Percentiles rank a stretch among this genome's conserved stretches.
Conservation (phyloP, 2,113 vertebrate species). For the Megaptera novaeangliae region DNA sequence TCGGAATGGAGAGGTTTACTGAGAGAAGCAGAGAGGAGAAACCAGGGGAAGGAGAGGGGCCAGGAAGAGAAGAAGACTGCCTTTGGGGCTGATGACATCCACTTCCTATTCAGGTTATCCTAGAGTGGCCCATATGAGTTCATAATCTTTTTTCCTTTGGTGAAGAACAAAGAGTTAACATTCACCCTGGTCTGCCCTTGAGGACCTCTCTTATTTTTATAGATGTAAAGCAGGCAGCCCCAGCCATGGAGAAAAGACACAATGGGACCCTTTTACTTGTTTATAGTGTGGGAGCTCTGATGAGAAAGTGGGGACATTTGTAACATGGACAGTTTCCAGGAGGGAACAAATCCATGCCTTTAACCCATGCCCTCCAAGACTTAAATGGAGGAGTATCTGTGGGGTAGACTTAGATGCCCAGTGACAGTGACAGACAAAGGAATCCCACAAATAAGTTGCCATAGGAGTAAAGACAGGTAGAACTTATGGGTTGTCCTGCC, state of each 20-base stretch:
- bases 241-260: not conserved
- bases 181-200: not conserved
- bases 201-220: not conserved
- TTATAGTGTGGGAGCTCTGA: not conserved
- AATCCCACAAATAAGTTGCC: not conserved
- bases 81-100: not conserved
- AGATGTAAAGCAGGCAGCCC: not conserved
- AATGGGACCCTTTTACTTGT: not conserved
- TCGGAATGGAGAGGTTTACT: not conserved
- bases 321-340: not conserved
- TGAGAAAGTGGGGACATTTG: not conserved
- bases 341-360: not conserved
- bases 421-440: not conserved
- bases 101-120: not conserved
- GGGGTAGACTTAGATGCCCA: not conserved
- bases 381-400: not conserved
- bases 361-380: not conserved
- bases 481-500: not conserved
- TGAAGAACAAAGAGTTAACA: not conserved
- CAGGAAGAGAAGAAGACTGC: not conserved
- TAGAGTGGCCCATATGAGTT: not conserved
- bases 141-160: not conserved
- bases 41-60: too few species aligned
- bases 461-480: not conserved
- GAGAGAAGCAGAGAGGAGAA: not conserved